phyloP scores from a whole-genome alignment of 2,113 vertebrate genomes.

The Nymphicus hollandicus region DNA sequence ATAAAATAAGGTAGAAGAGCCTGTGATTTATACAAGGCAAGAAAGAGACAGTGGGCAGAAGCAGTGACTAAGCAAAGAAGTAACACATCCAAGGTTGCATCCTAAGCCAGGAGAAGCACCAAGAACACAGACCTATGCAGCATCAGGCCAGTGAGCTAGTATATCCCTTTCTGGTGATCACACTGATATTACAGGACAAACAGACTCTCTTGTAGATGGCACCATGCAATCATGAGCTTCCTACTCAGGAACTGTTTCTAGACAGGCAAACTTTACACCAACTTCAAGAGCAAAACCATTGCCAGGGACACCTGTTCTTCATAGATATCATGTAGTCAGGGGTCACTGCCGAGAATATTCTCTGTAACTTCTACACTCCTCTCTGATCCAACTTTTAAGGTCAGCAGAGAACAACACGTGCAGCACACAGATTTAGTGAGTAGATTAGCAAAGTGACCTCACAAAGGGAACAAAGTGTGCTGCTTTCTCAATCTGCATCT shows the following conservation, averaged over 20 bases:
- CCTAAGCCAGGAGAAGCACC: neutral
- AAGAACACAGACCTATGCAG: neutral
- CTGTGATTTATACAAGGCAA: neutral
- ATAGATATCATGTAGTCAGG: neutral
- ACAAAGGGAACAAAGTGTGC: slow-evolving; percentile 18
- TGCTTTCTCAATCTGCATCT: slow-evolving; percentile 9
- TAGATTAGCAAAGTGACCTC: slow-evolving; percentile 43
- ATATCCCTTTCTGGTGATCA: neutral
- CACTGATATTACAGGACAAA: neutral
- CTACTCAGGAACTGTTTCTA: neutral
- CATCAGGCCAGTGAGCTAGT: neutral
- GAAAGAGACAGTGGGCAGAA: neutral
- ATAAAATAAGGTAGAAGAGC: neutral
- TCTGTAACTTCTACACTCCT: neutral
- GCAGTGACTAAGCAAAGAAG: neutral
- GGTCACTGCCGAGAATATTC: neutral
- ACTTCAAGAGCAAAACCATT: neutral
- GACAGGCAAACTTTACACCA: neutral
- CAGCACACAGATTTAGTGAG: slow-evolving; percentile 11
- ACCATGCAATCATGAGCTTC: neutral
- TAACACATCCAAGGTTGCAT: neutral
- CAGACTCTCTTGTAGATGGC: neutral
- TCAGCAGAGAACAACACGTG: slow-evolving; percentile 17
- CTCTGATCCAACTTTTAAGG: slow-evolving; percentile 7
- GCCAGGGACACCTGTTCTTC: neutral